Evolutionary conservation across 2,113 vertebrate genomes (phyloP).

Genomic region (Carassius gibelio): DNA sequence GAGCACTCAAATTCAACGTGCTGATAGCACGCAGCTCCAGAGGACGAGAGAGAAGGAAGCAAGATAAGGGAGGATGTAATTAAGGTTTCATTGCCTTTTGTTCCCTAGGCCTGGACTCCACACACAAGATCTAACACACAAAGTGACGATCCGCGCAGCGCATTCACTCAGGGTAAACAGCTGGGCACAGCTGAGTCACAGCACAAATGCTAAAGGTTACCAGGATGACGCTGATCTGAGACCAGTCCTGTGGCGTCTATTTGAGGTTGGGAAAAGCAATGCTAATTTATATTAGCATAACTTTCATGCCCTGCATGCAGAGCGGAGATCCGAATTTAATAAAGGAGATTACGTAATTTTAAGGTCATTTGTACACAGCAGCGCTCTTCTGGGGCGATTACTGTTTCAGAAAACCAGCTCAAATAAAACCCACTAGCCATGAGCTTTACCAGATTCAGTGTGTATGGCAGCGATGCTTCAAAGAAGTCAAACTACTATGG

Average conservation of each 20-base stretch:
- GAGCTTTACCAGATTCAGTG: neutral
- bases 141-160: neutral
- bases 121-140: conserved; percentile 49
- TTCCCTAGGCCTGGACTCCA: conserved; percentile 47
- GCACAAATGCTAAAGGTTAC: conserved; percentile 17
- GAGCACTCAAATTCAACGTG: conserved; percentile 5
- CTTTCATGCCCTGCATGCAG: conserved; percentile 28
- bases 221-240: conserved; percentile 24
- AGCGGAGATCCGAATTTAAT: conserved; percentile 66
- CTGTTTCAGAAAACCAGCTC: neutral
- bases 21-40: neutral
- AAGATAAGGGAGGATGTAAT: conserved; percentile 65
- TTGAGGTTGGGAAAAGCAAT: conserved; percentile 30
- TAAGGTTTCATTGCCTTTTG: conserved; percentile 59
- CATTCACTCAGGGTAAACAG: conserved; percentile 60
- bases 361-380: conserved; percentile 60
- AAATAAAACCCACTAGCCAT: neutral
- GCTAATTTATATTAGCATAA: neutral
- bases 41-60: conserved; percentile 1
- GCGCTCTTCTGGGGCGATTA: neutral
- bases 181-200: conserved; percentile 32
- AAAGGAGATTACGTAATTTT: conserved; percentile 62
- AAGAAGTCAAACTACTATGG: neutral
- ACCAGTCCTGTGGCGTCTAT: neutral
- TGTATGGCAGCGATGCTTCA: neutral